A percentile compares a stretch with the other conserved stretches of the same genome.
Evolutionary conservation across 2,113 vertebrate genomes (phyloP).

Genomic region (rat (Rattus norvegicus)): GRCr8 NC_086028.1:76293501-76294000

Average conservation of each 20-base stretch:
- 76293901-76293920: neutral
- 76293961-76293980: neutral
- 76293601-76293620: neutral
- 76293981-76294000: neutral
- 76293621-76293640: neutral
- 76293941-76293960: neutral
- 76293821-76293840: neutral
- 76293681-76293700: neutral
- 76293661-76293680: neutral
- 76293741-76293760: neutral
- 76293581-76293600: neutral
- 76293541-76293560: no score
- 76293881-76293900: neutral
- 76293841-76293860: neutral
- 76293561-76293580: no score
- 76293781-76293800: neutral
- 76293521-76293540: no score
- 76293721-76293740: neutral
- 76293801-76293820: neutral
- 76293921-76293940: neutral
- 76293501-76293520: no score
- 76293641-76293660: constrained; percentile 21
- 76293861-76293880: neutral
- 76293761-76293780: neutral
- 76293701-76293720: neutral